Conservation (phyloP, 2,113 vertebrate genomes). For the Rhipidura dahli region DNA sequence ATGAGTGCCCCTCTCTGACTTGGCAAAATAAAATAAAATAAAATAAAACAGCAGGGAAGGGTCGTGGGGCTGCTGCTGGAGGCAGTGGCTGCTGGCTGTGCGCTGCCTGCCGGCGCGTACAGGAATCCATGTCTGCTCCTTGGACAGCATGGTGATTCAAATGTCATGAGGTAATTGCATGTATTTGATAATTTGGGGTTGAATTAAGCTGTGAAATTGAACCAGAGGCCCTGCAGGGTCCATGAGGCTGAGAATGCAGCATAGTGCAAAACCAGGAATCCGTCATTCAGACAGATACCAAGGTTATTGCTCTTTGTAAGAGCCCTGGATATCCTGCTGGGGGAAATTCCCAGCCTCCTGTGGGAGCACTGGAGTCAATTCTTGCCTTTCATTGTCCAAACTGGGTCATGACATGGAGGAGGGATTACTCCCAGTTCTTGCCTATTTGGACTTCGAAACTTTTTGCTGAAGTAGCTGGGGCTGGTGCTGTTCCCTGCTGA, state of each 20-base stretch:
- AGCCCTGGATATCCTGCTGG: neutral
- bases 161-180: neutral
- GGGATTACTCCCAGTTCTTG: neutral
- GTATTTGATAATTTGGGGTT: neutral
- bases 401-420: fast-evolving
- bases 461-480: neutral
- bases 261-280: neutral
- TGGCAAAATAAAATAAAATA: neutral
- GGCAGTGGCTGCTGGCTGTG: fast-evolving
- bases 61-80: neutral
- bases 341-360: neutral
- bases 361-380: neutral
- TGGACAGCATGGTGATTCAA: neutral
- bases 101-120: fast-evolving
- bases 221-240: neutral
- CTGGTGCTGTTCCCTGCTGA: neutral
- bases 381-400: neutral
- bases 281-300: neutral
- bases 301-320: neutral
- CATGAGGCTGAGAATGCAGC: neutral
- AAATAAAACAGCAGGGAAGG: neutral
- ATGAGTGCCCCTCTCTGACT: neutral
- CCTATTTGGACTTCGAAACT: neutral
- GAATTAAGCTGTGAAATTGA: constrained; percentile 2
- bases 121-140: fast-evolving